phyloP scores from a whole-genome alignment of 2,797 vertebrate species.

The Alca torda region DNA sequence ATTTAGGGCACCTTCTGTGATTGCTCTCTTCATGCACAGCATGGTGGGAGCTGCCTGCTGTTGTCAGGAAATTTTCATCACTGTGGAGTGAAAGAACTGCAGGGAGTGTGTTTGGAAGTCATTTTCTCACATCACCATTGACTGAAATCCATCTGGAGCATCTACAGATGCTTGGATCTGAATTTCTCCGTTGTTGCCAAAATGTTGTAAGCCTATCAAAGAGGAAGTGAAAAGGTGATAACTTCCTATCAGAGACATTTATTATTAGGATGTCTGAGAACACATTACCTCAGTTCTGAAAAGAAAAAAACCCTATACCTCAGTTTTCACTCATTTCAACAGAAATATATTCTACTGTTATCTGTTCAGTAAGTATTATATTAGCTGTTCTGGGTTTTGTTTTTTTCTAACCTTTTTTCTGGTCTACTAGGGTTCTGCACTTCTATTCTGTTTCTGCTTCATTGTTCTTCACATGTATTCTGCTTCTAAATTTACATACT shows the following conservation, averaged over 20 bases:
- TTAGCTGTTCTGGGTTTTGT: accelerated
- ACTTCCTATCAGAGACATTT: neutral
- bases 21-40: neutral
- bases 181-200: neutral
- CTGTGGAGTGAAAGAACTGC: neutral
- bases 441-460: neutral
- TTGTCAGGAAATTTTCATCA: neutral
- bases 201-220: neutral
- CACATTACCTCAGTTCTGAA: neutral
- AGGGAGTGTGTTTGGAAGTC: neutral
- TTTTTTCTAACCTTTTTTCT: neutral
- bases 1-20: neutral
- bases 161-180: constrained; percentile 7
- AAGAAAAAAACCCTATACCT: neutral
- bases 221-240: neutral
- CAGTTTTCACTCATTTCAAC: neutral
- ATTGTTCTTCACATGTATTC: neutral
- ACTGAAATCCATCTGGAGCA: neutral
- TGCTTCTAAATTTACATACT: neutral
- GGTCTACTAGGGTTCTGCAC: neutral
- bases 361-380: neutral
- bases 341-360: neutral
- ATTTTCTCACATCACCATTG: neutral
- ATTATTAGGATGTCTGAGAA: neutral
- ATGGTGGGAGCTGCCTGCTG: neutral